Evolutionary conservation across 1,140 invertebrate species (phyloP), one percentile per base, ranked within the genome.

Genomic region (Aphelinus certus): DNA sequence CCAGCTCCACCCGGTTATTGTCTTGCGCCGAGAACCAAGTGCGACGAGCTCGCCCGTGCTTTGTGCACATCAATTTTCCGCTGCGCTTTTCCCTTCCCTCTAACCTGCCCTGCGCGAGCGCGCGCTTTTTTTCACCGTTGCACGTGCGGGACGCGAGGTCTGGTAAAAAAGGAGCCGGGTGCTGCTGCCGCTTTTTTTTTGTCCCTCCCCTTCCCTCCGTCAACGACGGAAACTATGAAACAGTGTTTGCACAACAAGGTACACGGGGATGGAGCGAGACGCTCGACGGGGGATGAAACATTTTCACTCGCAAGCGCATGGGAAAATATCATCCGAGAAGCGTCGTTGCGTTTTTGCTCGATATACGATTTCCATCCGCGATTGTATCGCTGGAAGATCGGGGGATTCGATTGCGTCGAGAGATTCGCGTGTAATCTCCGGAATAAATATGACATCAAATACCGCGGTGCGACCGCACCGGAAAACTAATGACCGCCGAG

Each of bases 11-110:
- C n/a, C 1, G 64, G 43, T 43, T 62, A 75, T 71, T 66, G 67
- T 65, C 61, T 71, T 58, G 67, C 65, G 26, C 26, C 26, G 26
- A 26, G 65, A 75, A 64, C 73, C 7, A 71, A 56, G 73, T 70
- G 61, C 73, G 61, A 58, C 49, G 51, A 42, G 58, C 51, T 47
- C 26, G 26, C 26, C 26, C 26, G 26, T 26, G 26, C 26, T 26
- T 26, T 26, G 26, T 26, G 26, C 26, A 26, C 26, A 26, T 26
- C 26, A 26, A 69, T 69, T 70, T 67, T 71, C 71, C 68, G 7
- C 46, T 43, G 46, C 42, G 1, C 2, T 42, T 43, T 43, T 43
- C 47, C 9, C 62, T 75, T 58, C 26, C 47, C 3, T 64, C 62
- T 64, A 45, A 45, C 5, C 3, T 26, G 26, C 26, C 26, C 26